These are phyloP conservation scores for Eulacestoma nigropectus DNA, from an alignment of 2,113 vertebrate genomes.

Conservation along the genomic window DNA sequence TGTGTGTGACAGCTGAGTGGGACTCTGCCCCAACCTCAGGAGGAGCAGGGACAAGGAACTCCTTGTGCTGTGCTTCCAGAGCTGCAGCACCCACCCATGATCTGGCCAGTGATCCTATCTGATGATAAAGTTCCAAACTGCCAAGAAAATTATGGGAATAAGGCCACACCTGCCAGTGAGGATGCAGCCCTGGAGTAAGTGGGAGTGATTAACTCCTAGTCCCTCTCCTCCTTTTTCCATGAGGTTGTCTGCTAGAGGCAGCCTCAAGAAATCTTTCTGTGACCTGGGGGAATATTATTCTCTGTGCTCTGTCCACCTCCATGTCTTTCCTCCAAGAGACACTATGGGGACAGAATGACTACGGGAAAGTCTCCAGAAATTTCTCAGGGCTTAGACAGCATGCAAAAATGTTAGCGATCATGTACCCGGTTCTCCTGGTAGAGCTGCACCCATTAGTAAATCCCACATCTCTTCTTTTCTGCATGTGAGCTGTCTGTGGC, in stretches of 20 bases:
- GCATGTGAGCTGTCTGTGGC: accelerated
- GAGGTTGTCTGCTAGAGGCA: neutral
- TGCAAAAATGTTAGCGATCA: neutral
- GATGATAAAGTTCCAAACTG: neutral
- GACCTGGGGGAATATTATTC: neutral
- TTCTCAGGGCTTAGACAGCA: neutral
- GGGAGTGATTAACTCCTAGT: neutral
- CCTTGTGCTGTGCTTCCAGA: neutral
- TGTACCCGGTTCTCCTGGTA: neutral
- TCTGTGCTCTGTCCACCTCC: neutral
- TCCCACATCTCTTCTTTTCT: neutral
- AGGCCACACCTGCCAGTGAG: neutral
- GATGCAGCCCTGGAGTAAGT: neutral
- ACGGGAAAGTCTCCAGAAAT: neutral
- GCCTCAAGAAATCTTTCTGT: neutral
- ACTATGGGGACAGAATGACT: neutral
- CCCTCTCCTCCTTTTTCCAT: neutral
- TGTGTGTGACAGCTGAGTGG: neutral
- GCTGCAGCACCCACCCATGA: accelerated
- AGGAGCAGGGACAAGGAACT: neutral
- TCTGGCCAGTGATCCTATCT: neutral
- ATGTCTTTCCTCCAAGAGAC: neutral
- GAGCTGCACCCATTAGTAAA: neutral
- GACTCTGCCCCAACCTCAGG: neutral
- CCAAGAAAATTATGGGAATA: neutral